Conservation (phyloP, 2,888 invertebrate species). For the Melanophora roralis region DNA sequence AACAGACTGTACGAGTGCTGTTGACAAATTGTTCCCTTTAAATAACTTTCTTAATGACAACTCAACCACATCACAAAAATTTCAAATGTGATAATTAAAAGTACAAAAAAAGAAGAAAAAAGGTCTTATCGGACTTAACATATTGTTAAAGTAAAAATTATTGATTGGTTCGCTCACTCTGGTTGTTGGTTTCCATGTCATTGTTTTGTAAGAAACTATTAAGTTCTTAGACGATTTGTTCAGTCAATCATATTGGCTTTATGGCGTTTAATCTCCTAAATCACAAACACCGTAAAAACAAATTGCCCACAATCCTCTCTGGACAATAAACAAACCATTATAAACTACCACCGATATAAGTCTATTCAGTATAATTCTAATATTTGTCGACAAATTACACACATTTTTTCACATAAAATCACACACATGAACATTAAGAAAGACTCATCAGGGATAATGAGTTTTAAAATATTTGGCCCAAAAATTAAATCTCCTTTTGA, state of each 20-base stretch:
- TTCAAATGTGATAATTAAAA: slow-evolving; percentile 9
- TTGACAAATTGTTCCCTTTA: slow-evolving; percentile 48
- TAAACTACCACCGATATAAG: slow-evolving; percentile 18
- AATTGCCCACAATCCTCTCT: slow-evolving; percentile 62
- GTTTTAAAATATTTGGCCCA: slow-evolving; percentile 24
- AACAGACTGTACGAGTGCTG: slow-evolving; percentile 3
- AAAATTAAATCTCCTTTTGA: background rate
- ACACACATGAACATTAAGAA: background rate
- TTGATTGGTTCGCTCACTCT: slow-evolving; percentile 41
- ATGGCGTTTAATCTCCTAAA: slow-evolving; percentile 74
- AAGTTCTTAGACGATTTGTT: slow-evolving; percentile 62
- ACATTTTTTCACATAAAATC: background rate
- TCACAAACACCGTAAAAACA: slow-evolving; percentile 74
- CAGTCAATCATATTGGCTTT: slow-evolving; percentile 67
- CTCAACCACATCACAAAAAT: slow-evolving; percentile 28
- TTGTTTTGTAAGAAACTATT: slow-evolving; percentile 47
- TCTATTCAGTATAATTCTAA: slow-evolving; percentile 1
- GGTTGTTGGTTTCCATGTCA: slow-evolving; percentile 32
- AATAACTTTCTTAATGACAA: slow-evolving; percentile 41
- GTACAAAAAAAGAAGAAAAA: background rate
- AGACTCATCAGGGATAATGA: slow-evolving; percentile 20
- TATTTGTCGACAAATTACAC: slow-evolving; percentile 12
- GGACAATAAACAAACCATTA: slow-evolving; percentile 40
- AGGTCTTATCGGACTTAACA: slow-evolving; percentile 3
- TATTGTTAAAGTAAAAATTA: slow-evolving; percentile 41